Evolutionary conservation across 2,797 vertebrate species (phyloP), one percentile per base, ranked within the genome.

Genomic region (Megaceryle alcyon): DNA sequence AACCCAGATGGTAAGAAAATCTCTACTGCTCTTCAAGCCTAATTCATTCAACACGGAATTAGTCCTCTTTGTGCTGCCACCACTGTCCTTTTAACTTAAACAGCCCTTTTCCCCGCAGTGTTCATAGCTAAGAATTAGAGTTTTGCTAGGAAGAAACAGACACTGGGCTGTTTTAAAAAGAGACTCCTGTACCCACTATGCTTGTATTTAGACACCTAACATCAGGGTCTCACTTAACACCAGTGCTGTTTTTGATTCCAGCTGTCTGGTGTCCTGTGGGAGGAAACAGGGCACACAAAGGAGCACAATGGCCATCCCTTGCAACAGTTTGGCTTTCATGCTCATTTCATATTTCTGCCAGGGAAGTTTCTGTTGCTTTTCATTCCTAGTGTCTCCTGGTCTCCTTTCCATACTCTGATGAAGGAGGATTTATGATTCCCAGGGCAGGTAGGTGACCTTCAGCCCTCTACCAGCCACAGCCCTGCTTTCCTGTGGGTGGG

Each of bases 401-500:
- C 4, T 59, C 9, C 11, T 86, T 85, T 78, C 33, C 4, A 6
- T 7, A 23, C 22, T 83, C 39, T 39, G 15, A 60, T 18, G 8
- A 29, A 54, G 41, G 16, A 73, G 28, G 6, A 71, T 53, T 83
- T 72, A n/a, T 44, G 53, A 64, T n/a, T 25, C 14, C 29, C 25
- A 43, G 17, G 35, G 25, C 17, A 79, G 51, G 8, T 4, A 71
- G 26, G 9, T 33, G 31, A 5, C 16, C 11, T 46, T 82, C 8
- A n/a, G 11, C 17, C 11, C 26, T 41, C 17, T 28, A 22, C 17
- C n/a, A 81, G 19, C 4, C 31, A 7, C 29, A 22, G 23, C 14
- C 44, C 14, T 41, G 25, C 0, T 73, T 66, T 70, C 19, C 33
- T 2, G 18, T 0, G 0, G 0, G 18, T 1, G 1, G 54, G n/a